Percentiles rank a stretch among this genome's conserved stretches.
phyloP scores from a whole-genome alignment of 2,888 invertebrate genomes.

The Mycogona germanica region DNA sequence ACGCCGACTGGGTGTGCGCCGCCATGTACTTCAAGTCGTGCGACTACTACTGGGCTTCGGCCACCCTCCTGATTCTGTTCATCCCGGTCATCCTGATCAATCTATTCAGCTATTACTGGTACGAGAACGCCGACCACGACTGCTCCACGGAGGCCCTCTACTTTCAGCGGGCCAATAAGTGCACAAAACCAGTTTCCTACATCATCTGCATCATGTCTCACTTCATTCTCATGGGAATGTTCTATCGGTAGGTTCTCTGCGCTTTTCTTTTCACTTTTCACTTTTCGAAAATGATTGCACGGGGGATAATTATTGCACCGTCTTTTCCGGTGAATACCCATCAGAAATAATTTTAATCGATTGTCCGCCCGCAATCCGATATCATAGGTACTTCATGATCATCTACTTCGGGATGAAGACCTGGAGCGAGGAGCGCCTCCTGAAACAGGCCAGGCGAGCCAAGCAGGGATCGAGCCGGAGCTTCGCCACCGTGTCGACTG shows the following conservation, averaged over 20 bases:
- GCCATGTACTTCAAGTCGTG: conserved; percentile 22
- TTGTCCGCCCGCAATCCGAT: too few relatives aligned
- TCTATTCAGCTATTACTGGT: conserved; percentile 24
- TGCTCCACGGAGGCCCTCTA: conserved; percentile 12
- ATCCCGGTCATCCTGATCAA: conserved; percentile 24
- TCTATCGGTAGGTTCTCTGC: conserved; percentile 21
- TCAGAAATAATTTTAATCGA: too few relatives aligned
- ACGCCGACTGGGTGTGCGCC: conserved; percentile 25
- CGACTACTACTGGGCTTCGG: conserved; percentile 20
- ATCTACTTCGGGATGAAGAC: conserved; percentile 12
- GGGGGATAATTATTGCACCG: too few relatives aligned
- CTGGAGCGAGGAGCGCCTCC: conserved; percentile 1
- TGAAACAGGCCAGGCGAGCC: not conserved
- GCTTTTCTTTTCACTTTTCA: not conserved
- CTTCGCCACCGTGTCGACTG: not conserved
- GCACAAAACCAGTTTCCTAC: not conserved
- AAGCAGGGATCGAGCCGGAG: not conserved
- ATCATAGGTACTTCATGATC: conserved; percentile 2
- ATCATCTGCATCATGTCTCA: conserved; percentile 19
- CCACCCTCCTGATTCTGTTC: conserved; percentile 22
- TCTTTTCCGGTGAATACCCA: too few relatives aligned
- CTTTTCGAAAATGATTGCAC: too few relatives aligned
- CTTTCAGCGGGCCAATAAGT: not conserved
- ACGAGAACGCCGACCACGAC: conserved; percentile 23
- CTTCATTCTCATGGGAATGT: conserved; percentile 21